Percentiles rank a stretch among this genome's conserved stretches.
Evolutionary conservation across 2,797 vertebrate genomes (phyloP).

Genomic region (Tangara arthus): DNA sequence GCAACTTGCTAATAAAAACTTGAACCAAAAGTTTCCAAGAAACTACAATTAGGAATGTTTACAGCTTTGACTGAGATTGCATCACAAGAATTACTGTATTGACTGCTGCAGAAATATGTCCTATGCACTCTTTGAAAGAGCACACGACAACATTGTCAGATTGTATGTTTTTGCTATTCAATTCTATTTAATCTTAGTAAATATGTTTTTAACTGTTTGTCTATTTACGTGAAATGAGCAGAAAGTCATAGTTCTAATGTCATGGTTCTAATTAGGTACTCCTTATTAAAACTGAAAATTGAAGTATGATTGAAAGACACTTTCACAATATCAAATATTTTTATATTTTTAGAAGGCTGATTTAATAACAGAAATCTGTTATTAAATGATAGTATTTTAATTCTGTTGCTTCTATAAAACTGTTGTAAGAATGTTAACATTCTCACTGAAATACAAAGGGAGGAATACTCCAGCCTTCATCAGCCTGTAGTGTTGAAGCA

Average conservation of each 20-base stretch:
- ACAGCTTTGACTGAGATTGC: slow-evolving; percentile 61
- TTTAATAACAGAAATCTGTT: slow-evolving; percentile 49
- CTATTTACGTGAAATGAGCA: slow-evolving; percentile 42
- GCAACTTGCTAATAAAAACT: slow-evolving; percentile 63
- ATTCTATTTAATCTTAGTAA: slow-evolving; percentile 60
- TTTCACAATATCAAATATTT: slow-evolving; percentile 55
- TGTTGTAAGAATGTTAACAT: slow-evolving; percentile 10
- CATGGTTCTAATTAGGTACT: slow-evolving; percentile 48
- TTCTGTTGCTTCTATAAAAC: slow-evolving; percentile 48
- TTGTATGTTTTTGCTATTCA: slow-evolving; percentile 59
- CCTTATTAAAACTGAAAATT: slow-evolving; percentile 56
- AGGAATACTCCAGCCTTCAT: not conserved
- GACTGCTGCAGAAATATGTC: slow-evolving; percentile 66
- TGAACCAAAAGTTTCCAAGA: slow-evolving; percentile 64
- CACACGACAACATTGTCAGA: slow-evolving; percentile 62
- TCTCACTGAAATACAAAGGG: not conserved
- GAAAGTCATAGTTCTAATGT: slow-evolving; percentile 10
- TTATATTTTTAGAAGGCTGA: slow-evolving; percentile 65
- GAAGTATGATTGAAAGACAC: slow-evolving; percentile 52
- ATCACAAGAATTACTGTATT: slow-evolving; percentile 43
- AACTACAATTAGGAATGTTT: slow-evolving; percentile 58
- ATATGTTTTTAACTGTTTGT: slow-evolving; percentile 57
- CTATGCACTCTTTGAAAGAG: slow-evolving; percentile 75
- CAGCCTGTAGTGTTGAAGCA: not conserved
- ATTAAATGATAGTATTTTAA: not conserved